A percentile compares a stretch with the other conserved stretches of the same genome.
phyloP scores from a whole-genome alignment of 2,888 invertebrate species.

The Acleris laterana region DNA sequence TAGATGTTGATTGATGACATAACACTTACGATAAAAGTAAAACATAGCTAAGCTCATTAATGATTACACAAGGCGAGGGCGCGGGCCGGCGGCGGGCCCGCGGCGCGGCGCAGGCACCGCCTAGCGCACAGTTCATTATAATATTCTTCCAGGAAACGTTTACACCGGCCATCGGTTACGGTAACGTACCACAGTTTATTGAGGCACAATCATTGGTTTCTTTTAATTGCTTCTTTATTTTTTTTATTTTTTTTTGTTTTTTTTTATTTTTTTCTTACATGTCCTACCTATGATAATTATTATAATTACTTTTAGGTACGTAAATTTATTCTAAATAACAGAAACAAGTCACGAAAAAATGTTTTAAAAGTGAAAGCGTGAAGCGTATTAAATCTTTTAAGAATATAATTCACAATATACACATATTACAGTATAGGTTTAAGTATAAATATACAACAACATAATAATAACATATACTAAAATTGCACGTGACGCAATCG shows the following conservation, averaged over 20 bases:
- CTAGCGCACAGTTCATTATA: conserved; percentile 72
- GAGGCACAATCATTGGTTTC: conserved; percentile 85
- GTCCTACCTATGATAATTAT: conserved; percentile 74
- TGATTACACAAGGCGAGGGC: conserved; percentile 80
- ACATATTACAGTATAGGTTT: conserved; percentile 81
- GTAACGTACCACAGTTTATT: conserved; percentile 85
- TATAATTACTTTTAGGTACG: conserved; percentile 84
- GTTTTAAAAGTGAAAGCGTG: conserved; percentile 80
- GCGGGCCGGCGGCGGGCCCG: conserved; percentile 50
- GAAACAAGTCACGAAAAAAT: conserved; percentile 82
- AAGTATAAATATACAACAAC: conserved; percentile 84
- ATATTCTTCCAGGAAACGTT: conserved; percentile 73
- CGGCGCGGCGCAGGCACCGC: conserved; percentile 38
- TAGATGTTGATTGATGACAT: conserved; percentile 81
- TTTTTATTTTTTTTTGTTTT: conserved; percentile 52
- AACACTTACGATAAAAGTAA: conserved; percentile 84
- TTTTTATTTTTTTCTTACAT: conserved; percentile 56
- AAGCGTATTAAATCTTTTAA: conserved; percentile 82
- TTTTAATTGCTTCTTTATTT: conserved; percentile 79
- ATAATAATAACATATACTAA: conserved; percentile 83
- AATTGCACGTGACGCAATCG: conserved; percentile 82
- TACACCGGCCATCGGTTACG: conserved; percentile 81
- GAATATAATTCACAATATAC: conserved; percentile 83
- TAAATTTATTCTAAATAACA: conserved; percentile 84
- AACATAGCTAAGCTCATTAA: conserved; percentile 84